A percentile compares a stretch with the other conserved stretches of the same genome.
Evolutionary conservation across 1,140 invertebrate genomes (phyloP).

Genomic region (Chelonus insularis): DNA sequence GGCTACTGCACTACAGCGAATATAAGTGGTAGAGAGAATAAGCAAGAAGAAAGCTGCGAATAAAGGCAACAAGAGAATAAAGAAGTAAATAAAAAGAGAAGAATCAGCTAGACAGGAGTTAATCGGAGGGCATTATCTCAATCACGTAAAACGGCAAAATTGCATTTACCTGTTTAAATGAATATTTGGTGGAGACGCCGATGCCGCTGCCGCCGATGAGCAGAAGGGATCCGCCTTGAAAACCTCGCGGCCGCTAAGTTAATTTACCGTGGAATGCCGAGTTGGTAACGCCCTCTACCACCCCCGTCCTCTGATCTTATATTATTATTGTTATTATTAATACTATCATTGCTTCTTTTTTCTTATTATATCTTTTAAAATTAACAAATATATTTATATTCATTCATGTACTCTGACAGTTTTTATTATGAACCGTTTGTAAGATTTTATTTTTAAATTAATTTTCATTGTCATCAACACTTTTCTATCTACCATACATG

Average conservation of each 20-base stretch:
- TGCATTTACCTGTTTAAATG: slow-evolving; percentile 63
- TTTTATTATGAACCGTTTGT: no score
- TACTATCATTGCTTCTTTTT: no score
- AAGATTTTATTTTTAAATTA: no score
- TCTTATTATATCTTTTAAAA: no score
- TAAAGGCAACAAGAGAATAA: slow-evolving; percentile 18
- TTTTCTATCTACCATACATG: no score
- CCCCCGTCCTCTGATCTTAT: background rate
- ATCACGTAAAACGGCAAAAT: slow-evolving; percentile 62
- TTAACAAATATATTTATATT: no score
- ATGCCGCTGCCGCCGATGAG: slow-evolving; percentile 27
- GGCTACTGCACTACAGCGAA: slow-evolving; percentile 43
- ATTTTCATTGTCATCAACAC: no score
- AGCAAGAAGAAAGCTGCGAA: slow-evolving; percentile 5
- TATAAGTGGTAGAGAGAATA: background rate
- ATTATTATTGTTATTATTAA: no score
- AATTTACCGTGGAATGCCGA: slow-evolving; percentile 59
- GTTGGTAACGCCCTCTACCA: slow-evolving; percentile 49
- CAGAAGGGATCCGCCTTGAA: slow-evolving; percentile 14
- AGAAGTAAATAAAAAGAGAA: slow-evolving; percentile 14
- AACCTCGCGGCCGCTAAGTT: slow-evolving; percentile 58
- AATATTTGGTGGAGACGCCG: slow-evolving; percentile 58
- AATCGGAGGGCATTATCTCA: slow-evolving; percentile 61
- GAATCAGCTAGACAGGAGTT: slow-evolving; percentile 41
- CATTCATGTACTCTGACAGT: no score